Conservation (phyloP, 92 coral and sea anemone genomes). For the Pocillopora grandis region DNA sequence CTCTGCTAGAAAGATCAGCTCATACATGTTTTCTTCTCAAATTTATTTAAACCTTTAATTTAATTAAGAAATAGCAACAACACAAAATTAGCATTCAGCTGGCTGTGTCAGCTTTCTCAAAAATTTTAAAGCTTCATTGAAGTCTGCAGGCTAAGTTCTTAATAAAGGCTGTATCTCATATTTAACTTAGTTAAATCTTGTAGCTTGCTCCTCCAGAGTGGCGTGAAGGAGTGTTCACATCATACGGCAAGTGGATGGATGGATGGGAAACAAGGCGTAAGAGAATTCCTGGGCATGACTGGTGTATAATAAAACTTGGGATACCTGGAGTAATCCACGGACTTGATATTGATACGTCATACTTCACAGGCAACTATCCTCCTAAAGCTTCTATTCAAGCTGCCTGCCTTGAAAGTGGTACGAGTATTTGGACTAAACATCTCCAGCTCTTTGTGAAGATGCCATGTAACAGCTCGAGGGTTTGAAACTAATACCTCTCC, state of each 20-base stretch:
- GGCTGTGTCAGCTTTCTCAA: neutral
- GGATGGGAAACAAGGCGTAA: slow-evolving; percentile 93
- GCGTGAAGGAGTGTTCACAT: slow-evolving; percentile 79
- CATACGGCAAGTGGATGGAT: slow-evolving; percentile 95
- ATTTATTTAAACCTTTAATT: too few relatives aligned
- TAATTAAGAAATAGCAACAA: too few relatives aligned
- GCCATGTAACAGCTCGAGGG: neutral
- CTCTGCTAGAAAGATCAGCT: too few relatives aligned
- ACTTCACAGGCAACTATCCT: slow-evolving; percentile 87
- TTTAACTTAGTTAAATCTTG: neutral
- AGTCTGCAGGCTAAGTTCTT: neutral
- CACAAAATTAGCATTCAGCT: too few relatives aligned
- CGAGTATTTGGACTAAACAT: neutral
- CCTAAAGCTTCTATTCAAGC: slow-evolving; percentile 82
- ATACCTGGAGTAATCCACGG: slow-evolving; percentile 83
- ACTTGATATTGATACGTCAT: slow-evolving; percentile 73
- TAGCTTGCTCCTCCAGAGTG: slow-evolving; percentile 73
- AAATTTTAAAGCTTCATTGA: neutral
- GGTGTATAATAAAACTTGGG: slow-evolving; percentile 85
- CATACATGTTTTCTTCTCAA: too few relatives aligned
- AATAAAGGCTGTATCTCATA: neutral
- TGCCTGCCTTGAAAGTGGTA: slow-evolving; percentile 65
- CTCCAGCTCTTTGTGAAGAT: neutral
- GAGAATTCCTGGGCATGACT: slow-evolving; percentile 80
- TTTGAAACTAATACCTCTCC: neutral